phyloP scores from a whole-genome alignment of 2,797 vertebrate species.

The Arremon brunneinucha region DNA sequence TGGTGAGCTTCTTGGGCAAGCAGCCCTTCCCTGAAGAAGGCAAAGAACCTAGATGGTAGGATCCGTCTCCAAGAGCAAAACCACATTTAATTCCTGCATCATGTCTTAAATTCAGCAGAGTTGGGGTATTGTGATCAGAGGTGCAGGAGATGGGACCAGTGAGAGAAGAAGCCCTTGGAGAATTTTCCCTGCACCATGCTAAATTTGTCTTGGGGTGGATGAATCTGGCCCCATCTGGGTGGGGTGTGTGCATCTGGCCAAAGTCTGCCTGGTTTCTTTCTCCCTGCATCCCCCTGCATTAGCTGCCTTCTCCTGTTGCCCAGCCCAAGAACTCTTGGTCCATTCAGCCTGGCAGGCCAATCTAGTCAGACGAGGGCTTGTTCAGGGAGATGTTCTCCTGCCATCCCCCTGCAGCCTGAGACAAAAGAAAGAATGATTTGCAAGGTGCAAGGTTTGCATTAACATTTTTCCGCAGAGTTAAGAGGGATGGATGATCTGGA shows the following conservation, averaged over 20 bases:
- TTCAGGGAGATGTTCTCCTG: background rate
- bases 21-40: background rate
- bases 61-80: background rate
- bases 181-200: background rate
- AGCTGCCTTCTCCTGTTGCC: background rate
- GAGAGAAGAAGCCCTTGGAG: background rate
- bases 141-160: background rate
- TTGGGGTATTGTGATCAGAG: background rate
- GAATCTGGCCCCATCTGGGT: background rate
- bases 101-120: background rate
- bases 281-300: background rate
- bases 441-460: constrained; percentile 2
- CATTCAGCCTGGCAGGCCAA: background rate
- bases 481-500: background rate
- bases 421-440: background rate
- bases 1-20: background rate
- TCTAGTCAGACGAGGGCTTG: background rate
- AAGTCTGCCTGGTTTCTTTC: background rate
- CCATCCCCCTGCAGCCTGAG: background rate
- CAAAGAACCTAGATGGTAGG: background rate
- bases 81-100: background rate
- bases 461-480: background rate
- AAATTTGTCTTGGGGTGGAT: background rate
- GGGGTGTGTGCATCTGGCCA: background rate
- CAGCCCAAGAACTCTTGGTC: background rate